Evolutionary conservation across 2,113 vertebrate genomes (phyloP), one percentile per base, ranked within the genome.

Genomic region (Hippoglossus stenolepis): DNA sequence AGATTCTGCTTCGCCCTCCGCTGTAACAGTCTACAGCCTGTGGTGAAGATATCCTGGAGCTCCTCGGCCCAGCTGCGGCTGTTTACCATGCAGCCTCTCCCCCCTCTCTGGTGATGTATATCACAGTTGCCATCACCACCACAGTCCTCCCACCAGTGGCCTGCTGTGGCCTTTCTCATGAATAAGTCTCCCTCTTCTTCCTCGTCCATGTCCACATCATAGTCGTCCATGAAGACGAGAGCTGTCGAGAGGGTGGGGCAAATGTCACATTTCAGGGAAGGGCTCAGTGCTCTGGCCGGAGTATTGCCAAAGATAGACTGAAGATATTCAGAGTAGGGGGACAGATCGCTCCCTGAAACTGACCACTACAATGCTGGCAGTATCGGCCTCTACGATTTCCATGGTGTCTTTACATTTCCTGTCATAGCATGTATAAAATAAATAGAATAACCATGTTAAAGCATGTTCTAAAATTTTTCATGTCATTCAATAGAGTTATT

Each of bases 61-160:
- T 92, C 88, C 57, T 92, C 87, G 1, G 91, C 82, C 91, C 89
- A 92, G 59, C 88, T 91, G 49, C 77, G 66, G 53, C 89, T 87
- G 81, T 91, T 90, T 7, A 91, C 85, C 79, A 88, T 87, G 77
- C 49, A 69, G 51, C 84, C 70, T 65, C 73, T 70, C 59, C 54
- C 59, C 53, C 17, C 28, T 71, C 5, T 40, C 45, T 77, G 65
- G 15, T 54, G 54, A 2, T 64, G 83, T 28, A 26, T 53, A 15
- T 45, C 54, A 56, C 71, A 24, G 61, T 74, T 74, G 45, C 65
- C 43, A 57, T 71, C 57, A 26, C 80, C 57, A 45, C 56, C 76
- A 75, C 67, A 76, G 59, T 82, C 73, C 64, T 84, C 72, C 89
- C 91, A 93, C 88, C 87, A 93, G 6, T 70, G 79, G 53, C 53